Conservation (phyloP, 2,797 vertebrate genomes). For the Spatula clypeata region DNA sequence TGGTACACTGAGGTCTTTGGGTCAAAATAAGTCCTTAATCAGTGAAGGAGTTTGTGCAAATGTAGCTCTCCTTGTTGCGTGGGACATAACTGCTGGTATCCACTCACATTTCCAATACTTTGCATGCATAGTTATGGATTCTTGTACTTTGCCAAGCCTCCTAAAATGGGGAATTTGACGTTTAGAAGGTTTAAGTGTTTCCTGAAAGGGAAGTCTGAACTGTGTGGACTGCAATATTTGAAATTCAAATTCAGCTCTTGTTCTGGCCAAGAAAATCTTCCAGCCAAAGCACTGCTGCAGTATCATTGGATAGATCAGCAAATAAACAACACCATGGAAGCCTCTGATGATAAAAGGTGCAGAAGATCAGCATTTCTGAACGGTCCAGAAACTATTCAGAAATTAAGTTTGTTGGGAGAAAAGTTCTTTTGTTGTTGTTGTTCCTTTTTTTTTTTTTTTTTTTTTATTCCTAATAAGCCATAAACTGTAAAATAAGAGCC, state of each 20-base stretch:
- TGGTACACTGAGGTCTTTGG: not conserved
- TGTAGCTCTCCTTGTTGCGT: not conserved
- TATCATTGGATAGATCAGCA: rapidly evolving
- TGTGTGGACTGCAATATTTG: not conserved
- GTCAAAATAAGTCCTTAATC: not conserved
- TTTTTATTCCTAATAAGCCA: not conserved
- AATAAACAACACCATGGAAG: not conserved
- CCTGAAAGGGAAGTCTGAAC: not conserved
- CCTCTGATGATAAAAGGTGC: not conserved
- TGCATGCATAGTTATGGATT: not conserved
- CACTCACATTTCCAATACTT: not conserved
- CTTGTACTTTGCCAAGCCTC: not conserved
- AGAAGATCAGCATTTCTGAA: not conserved
- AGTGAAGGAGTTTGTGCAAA: not conserved
- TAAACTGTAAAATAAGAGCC: not conserved
- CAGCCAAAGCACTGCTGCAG: not conserved
- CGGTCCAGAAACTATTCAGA: not conserved
- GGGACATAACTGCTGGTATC: not conserved
- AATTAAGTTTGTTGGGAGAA: not conserved
- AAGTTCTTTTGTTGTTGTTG: not conserved
- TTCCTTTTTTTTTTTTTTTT: too few species aligned
- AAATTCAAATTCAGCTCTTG: constrained; percentile 22
- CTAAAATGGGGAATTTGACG: not conserved
- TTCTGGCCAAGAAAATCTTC: not conserved
- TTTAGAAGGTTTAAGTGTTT: not conserved